Conservation (phyloP, 2,797 vertebrate species). For the Poecilia velifera region DNA sequence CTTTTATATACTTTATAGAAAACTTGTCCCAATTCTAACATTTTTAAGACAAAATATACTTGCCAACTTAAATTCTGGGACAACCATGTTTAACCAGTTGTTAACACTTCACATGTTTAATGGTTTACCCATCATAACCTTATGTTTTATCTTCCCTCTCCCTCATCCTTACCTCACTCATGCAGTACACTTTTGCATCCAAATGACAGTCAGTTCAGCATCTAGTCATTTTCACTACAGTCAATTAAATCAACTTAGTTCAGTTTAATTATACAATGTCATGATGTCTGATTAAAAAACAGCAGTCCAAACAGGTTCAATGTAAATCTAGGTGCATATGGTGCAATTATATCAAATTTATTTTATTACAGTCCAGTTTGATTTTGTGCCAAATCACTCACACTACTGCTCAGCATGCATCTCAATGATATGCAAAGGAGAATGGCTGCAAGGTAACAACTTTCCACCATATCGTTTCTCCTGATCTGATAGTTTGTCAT, state of each 20-base stretch:
- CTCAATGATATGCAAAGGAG: not conserved
- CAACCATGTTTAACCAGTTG: not conserved
- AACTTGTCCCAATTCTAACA: not conserved
- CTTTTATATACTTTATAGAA: not conserved
- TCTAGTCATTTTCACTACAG: not conserved
- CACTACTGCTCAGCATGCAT: not conserved
- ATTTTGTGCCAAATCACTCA: not conserved
- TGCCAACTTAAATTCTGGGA: not conserved
- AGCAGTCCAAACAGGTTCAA: not conserved
- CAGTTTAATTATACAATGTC: not conserved
- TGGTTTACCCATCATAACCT: not conserved
- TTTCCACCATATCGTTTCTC: not conserved
- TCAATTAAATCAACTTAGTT: constrained; percentile 1
- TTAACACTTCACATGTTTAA: not conserved
- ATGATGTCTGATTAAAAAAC: not conserved
- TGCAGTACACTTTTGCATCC: not conserved
- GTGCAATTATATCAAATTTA: not conserved
- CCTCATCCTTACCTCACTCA: not conserved
- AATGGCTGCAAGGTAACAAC: not conserved
- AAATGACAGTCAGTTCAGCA: not conserved
- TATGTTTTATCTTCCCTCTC: not conserved
- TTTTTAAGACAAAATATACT: not conserved
- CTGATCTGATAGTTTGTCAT: not conserved
- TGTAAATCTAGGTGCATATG: not conserved
- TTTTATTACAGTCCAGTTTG: not conserved